Conservation (phyloP, 53 echinoderm and acorn worm genomes). For the Pentamera pediparva region DNA sequence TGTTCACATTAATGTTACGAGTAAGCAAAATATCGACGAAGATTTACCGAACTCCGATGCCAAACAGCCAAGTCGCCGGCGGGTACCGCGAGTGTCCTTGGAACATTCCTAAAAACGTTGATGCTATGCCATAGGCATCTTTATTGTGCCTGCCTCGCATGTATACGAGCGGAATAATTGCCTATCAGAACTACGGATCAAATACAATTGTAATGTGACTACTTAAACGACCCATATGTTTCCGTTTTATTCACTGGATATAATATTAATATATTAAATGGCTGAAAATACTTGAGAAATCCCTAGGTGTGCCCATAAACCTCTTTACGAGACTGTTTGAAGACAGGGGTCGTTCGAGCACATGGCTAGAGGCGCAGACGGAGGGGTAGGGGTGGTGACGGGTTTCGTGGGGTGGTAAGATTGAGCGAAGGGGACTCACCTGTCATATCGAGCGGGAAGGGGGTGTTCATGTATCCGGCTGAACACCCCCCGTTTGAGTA, state of each 20-base stretch:
- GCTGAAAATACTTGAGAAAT: slow-evolving; percentile 27
- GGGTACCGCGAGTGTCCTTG: too few species aligned
- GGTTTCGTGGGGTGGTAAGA: not conserved
- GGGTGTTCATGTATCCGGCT: slow-evolving; percentile 76
- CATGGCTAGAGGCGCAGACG: not conserved
- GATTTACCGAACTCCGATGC: too few species aligned
- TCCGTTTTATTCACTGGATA: slow-evolving; percentile 11
- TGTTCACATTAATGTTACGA: too few species aligned
- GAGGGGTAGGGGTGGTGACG: not conserved
- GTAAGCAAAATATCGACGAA: too few species aligned
- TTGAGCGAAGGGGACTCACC: slow-evolving; percentile 50
- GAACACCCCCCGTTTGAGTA: slow-evolving; percentile 61
- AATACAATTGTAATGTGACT: slow-evolving; percentile 20
- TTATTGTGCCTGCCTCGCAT: too few species aligned
- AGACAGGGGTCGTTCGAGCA: not conserved
- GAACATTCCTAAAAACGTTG: too few species aligned
- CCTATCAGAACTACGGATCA: too few species aligned
- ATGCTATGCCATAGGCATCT: too few species aligned
- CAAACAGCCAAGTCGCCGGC: too few species aligned
- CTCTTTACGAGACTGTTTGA: not conserved
- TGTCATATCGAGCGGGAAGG: slow-evolving; percentile 93
- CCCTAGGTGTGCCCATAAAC: slow-evolving; percentile 33
- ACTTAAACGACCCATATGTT: slow-evolving; percentile 27
- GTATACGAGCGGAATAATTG: too few species aligned
- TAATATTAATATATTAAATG: slow-evolving; percentile 18